Conservation (phyloP, 2,113 vertebrate species). For the Jaculus jaculus region DNA sequence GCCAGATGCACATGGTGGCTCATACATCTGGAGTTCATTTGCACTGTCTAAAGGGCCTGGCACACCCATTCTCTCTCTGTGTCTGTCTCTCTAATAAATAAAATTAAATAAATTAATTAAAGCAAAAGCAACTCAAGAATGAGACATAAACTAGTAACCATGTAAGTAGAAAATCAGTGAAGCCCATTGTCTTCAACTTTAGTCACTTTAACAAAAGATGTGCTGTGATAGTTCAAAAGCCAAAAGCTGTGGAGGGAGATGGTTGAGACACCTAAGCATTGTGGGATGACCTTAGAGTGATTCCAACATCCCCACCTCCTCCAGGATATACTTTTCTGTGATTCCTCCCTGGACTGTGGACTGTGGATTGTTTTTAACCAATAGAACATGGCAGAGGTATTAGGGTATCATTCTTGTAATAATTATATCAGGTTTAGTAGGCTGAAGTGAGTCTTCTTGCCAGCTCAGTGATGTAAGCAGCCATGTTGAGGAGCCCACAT, state of each 20-base stretch:
- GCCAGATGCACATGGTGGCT: no score
- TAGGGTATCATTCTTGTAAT: background rate
- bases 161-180: background rate
- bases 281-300: background rate
- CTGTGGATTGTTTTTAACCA: background rate
- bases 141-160: background rate
- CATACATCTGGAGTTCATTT: no score
- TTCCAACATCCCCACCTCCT: rapidly evolving
- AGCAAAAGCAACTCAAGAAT: background rate
- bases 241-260: background rate
- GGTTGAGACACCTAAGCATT: background rate
- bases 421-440: background rate
- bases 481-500: background rate
- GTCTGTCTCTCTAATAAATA: no score
- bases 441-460: background rate
- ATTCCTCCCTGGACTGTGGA: background rate
- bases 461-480: background rate
- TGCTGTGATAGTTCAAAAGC: background rate
- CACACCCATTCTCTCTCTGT: no score
- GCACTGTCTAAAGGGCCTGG: no score
- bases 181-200: background rate
- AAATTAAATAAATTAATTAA: no score
- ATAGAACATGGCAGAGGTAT: background rate
- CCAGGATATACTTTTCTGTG: background rate
- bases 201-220: background rate